Base-by-base conservation (phyloP, 2,113 vertebrate species). In the Oxyruncus cristatus region DNA sequence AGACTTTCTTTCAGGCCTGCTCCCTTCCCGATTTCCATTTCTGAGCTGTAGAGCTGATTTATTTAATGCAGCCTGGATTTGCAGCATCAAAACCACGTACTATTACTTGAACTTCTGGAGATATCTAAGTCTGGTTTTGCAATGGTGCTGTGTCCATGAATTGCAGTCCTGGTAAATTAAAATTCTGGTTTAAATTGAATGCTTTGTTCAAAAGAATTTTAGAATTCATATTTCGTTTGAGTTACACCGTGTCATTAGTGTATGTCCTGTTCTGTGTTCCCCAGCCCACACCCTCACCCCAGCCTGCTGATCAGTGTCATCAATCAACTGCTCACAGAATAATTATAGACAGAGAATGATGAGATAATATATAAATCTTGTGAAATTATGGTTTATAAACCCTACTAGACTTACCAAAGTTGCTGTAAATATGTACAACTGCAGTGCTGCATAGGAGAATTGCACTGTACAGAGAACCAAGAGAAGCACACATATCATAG, bases 211-310 rank as follows among this genome's bases (percentile, higher is more conserved):
- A 41, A 83, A 56, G 26, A 70, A 46, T 65, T 68, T 44, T 41
- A 41, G 32, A 84, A 66, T 61, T 75, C 12, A 19, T 5, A 4
- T 44, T 88, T 68, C 72, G 13, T 55, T 81, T 8, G 35, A 55
- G 35, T 26, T 7, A 1, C 18, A 52, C 28, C 2, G 1, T 81
- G 21, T n/a, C 3, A 0, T n/a, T 68, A 0, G 0, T 47, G 46
- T 39, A n/a, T 20, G 1, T 73, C 16, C 12, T 76, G 8, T 79
- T 18, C 41, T 2, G 1, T 42, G 12, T 55, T 80, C 32, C 21
- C 11, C 5, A 41, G 23, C 28, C 49, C 41, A 35, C 26, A 19
- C 8, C 8, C 26, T 62, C 82, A 80, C 16, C 23, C 28, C 2
- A 0, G 12, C 61, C 50, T 67, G 30, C 8, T 88, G 32, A 33